These are phyloP conservation scores for Caenorhabditis imperialis DNA, from an alignment of 2,888 invertebrate species.

Conservation along the genomic window DNA sequence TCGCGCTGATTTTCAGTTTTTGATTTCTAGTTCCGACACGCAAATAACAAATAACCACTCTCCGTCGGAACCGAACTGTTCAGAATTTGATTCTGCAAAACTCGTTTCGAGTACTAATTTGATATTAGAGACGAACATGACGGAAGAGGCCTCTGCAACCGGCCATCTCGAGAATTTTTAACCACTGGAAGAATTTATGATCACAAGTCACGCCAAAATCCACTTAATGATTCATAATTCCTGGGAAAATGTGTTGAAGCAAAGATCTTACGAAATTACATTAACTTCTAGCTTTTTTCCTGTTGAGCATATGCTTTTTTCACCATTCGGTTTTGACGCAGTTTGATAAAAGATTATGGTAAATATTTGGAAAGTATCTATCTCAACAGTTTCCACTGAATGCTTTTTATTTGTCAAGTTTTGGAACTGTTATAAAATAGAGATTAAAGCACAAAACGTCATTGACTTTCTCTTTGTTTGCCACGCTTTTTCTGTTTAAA, in stretches of 20 bases:
- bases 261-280: neutral
- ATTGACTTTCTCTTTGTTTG: constrained; percentile 8
- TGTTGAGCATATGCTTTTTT: no score
- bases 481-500: neutral
- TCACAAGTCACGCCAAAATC: constrained; percentile 4
- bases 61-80: neutral
- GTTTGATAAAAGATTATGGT: neutral
- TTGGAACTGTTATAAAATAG: constrained; percentile 39
- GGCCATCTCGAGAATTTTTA: no score
- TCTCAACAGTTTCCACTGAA: neutral
- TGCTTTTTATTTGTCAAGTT: constrained; percentile 14
- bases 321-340: no score
- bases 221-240: constrained; percentile 1
- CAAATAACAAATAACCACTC: constrained; percentile 1
- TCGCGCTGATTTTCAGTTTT: constrained; percentile 32
- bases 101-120: constrained; percentile 1
- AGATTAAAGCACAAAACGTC: constrained; percentile 44
- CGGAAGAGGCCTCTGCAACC: no score
- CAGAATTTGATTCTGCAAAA: constrained; percentile 3
- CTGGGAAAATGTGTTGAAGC: no score
- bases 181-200: no score
- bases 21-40: constrained; percentile 7
- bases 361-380: constrained; percentile 40
- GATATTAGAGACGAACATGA: no score
- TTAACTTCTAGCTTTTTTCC: no score